Evolutionary conservation across 2,888 invertebrate species (phyloP).

Genomic region (Theretra japonica): DNA sequence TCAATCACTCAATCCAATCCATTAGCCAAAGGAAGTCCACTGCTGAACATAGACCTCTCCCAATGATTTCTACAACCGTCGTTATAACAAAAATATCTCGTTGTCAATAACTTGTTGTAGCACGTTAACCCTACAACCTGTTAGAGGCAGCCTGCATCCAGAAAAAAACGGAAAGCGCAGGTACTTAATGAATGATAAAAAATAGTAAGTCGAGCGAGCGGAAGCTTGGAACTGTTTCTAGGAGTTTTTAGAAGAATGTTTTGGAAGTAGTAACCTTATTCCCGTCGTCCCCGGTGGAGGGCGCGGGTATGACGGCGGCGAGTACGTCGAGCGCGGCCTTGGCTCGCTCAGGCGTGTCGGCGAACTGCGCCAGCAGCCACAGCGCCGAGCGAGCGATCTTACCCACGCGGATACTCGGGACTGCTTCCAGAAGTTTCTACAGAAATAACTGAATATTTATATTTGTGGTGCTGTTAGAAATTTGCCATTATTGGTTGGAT

Average conservation of each 20-base stretch:
- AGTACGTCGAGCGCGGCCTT: constrained; percentile 91
- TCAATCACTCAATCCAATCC: no score
- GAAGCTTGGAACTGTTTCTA: no score
- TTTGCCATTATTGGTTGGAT: not conserved
- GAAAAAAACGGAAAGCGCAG: no score
- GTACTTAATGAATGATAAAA: not conserved
- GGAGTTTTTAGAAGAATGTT: no score
- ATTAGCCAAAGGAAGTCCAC: no score
- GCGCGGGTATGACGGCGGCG: constrained; percentile 60
- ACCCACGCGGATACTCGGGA: constrained; percentile 94
- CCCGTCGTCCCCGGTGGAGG: constrained; percentile 33
- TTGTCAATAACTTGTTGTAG: no score
- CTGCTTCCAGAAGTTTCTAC: constrained; percentile 90
- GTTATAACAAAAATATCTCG: no score
- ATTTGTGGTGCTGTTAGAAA: not conserved
- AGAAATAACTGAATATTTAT: constrained; percentile 21
- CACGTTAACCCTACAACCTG: no score
- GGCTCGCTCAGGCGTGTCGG: constrained; percentile 91
- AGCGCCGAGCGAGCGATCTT: constrained; percentile 96
- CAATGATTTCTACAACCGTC: no score
- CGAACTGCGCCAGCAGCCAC: constrained; percentile 99
- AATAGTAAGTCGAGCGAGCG: not conserved
- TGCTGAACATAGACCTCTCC: no score
- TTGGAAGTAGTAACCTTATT: constrained; percentile 39
- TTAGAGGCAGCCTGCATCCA: no score